These are phyloP conservation scores for Clarias batrachus DNA, from an alignment of 2,113 vertebrate species.

Conservation along the genomic window DNA sequence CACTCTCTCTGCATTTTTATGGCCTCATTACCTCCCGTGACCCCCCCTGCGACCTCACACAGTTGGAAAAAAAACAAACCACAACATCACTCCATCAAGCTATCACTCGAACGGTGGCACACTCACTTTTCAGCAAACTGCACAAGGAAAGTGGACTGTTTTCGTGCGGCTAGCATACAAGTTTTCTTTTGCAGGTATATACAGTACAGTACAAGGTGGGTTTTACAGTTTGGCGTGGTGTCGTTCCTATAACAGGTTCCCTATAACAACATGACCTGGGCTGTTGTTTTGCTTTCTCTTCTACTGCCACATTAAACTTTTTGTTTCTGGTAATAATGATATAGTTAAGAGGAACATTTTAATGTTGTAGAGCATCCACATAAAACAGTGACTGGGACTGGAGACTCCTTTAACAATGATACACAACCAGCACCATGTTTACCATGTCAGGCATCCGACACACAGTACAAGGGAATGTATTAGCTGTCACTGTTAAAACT, in stretches of 20 bases:
- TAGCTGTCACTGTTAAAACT: neutral
- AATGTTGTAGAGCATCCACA: neutral
- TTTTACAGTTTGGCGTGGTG: neutral
- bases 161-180: neutral
- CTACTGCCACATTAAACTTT: neutral
- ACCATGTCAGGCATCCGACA: too few species aligned
- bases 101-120: slow-evolving; percentile 58
- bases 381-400: neutral
- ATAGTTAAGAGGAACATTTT: neutral
- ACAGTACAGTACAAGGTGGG: too few species aligned
- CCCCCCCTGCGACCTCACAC: slow-evolving; percentile 52
- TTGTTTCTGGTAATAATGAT: neutral
- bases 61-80: slow-evolving; percentile 59
- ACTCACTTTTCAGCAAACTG: neutral
- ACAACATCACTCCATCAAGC: slow-evolving; percentile 63
- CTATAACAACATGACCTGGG: neutral
- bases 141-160: neutral
- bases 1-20: slow-evolving; percentile 62
- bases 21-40: slow-evolving; percentile 66
- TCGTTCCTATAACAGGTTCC: neutral
- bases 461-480: neutral
- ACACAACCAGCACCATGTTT: neutral
- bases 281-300: neutral
- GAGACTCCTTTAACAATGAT: neutral
- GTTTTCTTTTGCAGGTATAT: neutral